Evolutionary conservation across 2,797 vertebrate species (phyloP), one percentile per base, ranked within the genome.

Genomic region (Gambelia wislizenii): DNA sequence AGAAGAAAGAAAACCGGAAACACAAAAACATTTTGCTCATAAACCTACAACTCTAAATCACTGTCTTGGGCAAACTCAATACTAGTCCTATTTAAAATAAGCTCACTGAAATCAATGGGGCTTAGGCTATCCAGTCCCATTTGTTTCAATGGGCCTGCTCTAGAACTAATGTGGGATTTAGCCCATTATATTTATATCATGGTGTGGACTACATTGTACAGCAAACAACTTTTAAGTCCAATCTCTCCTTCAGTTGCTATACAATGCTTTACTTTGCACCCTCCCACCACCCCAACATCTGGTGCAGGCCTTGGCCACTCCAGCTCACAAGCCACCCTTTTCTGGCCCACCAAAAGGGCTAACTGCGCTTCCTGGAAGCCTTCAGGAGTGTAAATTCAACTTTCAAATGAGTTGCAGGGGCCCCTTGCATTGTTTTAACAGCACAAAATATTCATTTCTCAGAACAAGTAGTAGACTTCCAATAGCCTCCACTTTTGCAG

Each of bases 11-110:
- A 27, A 44, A 44, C 25, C 3, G 20, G 39, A 25, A 76, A 76
- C 4, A 47, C 86, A 94, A 93, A 88, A 74, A 67, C 90, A 75
- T 16, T 42, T 75, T 78, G 42, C 42, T 44, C 39, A 87, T 5
- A n/a, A 78, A 64, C 85, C 87, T 81, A 59, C 47, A 93, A 75
- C 87, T 87, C 82, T 93, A 77, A 81, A 82, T 93, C 92, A 91
- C 33, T 14, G 10, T 70, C 25, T 14, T 72, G 36, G 47, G 33
- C 10, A 47, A 47, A 76, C 27, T 8, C 74, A 42, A 27, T 25
- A 14, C 30, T 12, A 25, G 74, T 12, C 27, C 25, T 10, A 25
- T 22, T 20, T 75, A 42, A 9, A 75, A 42, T 42, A 44, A 44
- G 12, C 22, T 12, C 25, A 30, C 74, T 12, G 25, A 76, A 47